Base-by-base conservation (phyloP, 1,140 invertebrate genomes). In the Ceratitis capitata region DNA sequence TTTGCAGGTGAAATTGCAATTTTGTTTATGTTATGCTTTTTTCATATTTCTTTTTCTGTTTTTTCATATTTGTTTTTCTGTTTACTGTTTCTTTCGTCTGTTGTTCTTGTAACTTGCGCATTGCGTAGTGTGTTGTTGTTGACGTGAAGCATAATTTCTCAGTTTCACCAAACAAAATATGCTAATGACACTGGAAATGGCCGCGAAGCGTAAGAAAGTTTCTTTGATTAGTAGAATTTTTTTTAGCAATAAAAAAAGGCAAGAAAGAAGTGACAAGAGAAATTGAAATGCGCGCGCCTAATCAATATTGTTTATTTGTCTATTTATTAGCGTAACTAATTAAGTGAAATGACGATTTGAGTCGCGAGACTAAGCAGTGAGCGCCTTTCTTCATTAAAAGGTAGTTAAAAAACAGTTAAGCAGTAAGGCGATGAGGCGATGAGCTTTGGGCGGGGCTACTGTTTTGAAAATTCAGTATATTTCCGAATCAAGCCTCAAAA, bases 131-230 rank as follows among this genome's bases (percentile, higher is more conserved):
- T 32, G 61, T 19, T 69, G 61, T 69, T 16, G 29, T 1, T 69
- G 61, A 16, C 32, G 32, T 69, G 39, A 69, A 6, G 29, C 61
- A 69, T 69, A 69, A 69, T 35, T 69, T 19, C 61, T 16, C 61
- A 35, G 61, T 69, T 69, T 69, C 61, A 69, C 61, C 61, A 39
- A 69, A 69, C 39, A 39, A 69, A 69, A 69, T 35, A 69, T 69
- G 61, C 32, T 69, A 69, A 69, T 69, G 32, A 29, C 32, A 19
- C 29, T 32, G 32, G 35, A 69, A 69, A 35, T 4, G 39, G 29
- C 2, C 61, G 29, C 14, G 16, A 6, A 29, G 14, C 7, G 32
- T 29, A 69, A 39, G 61, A 69, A 69, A 69, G 61, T 69, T 35
- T 19, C n/a, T 69, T 35, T 35, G 61, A 32, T 10, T 4, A 32